Percentiles rank a stretch among this genome's conserved stretches.
Evolutionary conservation across 2,113 vertebrate genomes (phyloP).

Genomic region (Lophotis ruficrista): DNA sequence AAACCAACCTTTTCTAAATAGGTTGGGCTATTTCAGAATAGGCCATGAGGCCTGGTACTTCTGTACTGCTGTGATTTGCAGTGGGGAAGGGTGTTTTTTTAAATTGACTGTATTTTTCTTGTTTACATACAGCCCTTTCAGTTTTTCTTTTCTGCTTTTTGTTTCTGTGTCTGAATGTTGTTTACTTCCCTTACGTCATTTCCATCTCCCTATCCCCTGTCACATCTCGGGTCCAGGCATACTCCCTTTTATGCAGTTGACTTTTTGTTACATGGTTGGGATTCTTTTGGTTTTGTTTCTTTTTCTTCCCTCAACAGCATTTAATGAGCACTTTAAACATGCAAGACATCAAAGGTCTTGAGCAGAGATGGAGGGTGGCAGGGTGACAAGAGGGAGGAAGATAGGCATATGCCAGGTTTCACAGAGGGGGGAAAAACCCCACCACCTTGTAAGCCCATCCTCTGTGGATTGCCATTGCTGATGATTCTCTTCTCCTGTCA

Average conservation of each 20-base stretch:
- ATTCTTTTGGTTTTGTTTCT: neutral
- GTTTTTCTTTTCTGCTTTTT: slow-evolving; percentile 13
- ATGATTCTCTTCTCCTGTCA: neutral
- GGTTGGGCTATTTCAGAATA: slow-evolving; percentile 3
- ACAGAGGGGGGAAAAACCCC: neutral
- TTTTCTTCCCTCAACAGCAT: neutral
- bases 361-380: neutral
- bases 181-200: neutral
- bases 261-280: neutral
- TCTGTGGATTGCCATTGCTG: neutral
- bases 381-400: neutral
- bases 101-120: neutral
- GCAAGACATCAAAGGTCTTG: neutral
- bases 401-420: neutral
- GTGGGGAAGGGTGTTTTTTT: neutral
- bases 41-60: neutral
- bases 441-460: neutral
- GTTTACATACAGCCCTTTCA: neutral
- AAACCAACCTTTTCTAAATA: slow-evolving; percentile 47
- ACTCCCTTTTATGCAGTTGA: slow-evolving; percentile 40
- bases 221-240: neutral
- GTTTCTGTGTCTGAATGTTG: neutral
- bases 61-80: neutral
- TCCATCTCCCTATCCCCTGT: neutral
- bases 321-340: neutral